phyloP scores from a whole-genome alignment of 2,888 invertebrate genomes.

The Eilema caniola region DNA sequence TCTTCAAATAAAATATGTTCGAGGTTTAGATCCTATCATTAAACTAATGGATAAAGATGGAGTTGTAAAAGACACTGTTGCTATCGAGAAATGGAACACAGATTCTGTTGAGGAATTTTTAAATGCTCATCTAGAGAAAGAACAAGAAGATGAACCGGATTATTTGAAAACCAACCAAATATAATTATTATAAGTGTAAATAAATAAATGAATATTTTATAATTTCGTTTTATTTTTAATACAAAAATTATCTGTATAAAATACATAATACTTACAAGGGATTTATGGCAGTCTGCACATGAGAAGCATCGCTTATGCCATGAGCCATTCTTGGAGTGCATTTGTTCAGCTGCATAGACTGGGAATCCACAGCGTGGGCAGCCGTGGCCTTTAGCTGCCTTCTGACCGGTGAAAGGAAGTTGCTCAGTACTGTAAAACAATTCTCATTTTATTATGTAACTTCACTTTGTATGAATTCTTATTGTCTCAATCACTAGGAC shows the following conservation, averaged over 20 bases:
- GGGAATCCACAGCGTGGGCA: conserved; percentile 96
- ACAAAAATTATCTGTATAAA: conserved; percentile 15
- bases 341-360: conserved; percentile 98
- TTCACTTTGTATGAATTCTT: neutral
- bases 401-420: conserved; percentile 90
- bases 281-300: conserved; percentile 95
- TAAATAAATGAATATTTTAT: conserved; percentile 21
- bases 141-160: conserved; percentile 84
- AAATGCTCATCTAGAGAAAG: conserved; percentile 92
- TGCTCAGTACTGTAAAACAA: conserved; percentile 88
- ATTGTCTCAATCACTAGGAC: too few species aligned
- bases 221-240: conserved; percentile 23
- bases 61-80: conserved; percentile 94
- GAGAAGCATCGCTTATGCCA: conserved; percentile 98
- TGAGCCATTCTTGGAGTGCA: conserved; percentile 96
- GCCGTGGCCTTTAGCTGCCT: conserved; percentile 92
- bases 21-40: conserved; percentile 97
- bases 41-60: conserved; percentile 95
- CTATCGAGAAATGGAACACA: conserved; percentile 99
- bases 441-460: neutral
- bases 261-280: conserved; percentile 85
- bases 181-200: conserved; percentile 71
- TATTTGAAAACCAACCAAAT: conserved; percentile 88
- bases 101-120: conserved; percentile 99
- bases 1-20: conserved; percentile 95